Evolutionary conservation across 2,797 vertebrate species (phyloP), one percentile per base, ranked within the genome.

Genomic region (Aldrovandia affinis): DNA sequence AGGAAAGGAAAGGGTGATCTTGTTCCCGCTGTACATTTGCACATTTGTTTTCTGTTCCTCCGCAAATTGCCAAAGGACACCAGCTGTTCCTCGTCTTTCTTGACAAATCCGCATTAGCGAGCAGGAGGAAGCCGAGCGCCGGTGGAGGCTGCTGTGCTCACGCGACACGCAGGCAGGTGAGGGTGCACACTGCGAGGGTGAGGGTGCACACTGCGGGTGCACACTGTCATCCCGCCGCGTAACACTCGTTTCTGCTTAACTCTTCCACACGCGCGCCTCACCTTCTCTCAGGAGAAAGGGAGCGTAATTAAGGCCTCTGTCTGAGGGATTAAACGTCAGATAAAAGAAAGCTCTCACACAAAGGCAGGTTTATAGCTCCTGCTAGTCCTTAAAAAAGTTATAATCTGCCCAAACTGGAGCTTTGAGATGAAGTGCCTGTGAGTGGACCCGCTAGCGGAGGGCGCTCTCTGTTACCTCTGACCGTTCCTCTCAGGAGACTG

Each of bases 231-330:
- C 90, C 89, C 91, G 90, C 93, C 90, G 90, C 91, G 90, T 90
- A 83, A 90, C 83, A 82, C 86, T 89, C 89, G 79, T 70, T 82
- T 81, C 65, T 36, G 87, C 89, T 90, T 82, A 87, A 85, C 86
- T 88, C 90, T 91, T 91, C 90, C 83, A 55, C 25, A 78, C 83
- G 47, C 81, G 89, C 85, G 85, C 85, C 89, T 87, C 81, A 85
- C 85, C 83, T 42, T 83, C 1, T 80, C 84, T 83, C 78, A 84
- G 83, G 87, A n/a, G 39, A 81, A 79, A 81, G 25, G 78, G 65
- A 39, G 84, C 81, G 85, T 84, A 83, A 93, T 91, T 93, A 93
- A 93, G 91, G 90, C 87, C 91, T 91, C 91, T 86, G 89, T 91
- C 83, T 88, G 87, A 86, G 85, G 89, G 90, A 93, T 93, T 93